phyloP scores from a whole-genome alignment of 1,140 invertebrate genomes.

The Muscidifurax raptorellus region DNA sequence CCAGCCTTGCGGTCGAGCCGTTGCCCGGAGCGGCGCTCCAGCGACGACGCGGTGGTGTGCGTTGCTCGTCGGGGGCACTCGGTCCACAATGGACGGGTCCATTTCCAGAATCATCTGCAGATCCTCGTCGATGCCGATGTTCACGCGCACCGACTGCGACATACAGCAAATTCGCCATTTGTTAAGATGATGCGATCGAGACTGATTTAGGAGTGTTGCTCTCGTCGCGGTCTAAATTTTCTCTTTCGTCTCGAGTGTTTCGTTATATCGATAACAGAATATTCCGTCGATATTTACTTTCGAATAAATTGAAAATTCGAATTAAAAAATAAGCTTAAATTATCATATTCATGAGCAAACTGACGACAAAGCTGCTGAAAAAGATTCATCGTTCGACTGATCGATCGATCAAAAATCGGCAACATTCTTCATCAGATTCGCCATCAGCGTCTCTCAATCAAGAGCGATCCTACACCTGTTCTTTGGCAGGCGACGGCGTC shows the following conservation, averaged over 20 bases:
- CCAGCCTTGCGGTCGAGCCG: conserved; percentile 69
- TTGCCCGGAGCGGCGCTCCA: conserved; percentile 57
- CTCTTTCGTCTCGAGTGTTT: no score
- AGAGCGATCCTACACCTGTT: conserved; percentile 37
- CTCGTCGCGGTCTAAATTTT: not conserved
- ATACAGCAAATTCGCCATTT: not conserved
- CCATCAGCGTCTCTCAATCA: not conserved
- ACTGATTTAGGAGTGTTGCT: not conserved
- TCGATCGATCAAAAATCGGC: not conserved
- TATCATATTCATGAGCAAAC: not conserved
- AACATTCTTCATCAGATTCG: not conserved
- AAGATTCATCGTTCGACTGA: not conserved
- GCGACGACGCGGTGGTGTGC: conserved; percentile 55
- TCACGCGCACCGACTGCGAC: conserved; percentile 71
- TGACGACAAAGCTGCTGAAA: not conserved
- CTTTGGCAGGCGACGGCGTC: not conserved
- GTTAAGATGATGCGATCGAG: not conserved
- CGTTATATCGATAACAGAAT: not conserved
- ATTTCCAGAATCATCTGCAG: conserved; percentile 80
- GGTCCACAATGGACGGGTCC: conserved; percentile 79
- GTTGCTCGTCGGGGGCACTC: conserved; percentile 62
- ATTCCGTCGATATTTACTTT: no score
- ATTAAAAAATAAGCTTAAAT: not conserved
- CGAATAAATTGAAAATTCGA: no score
- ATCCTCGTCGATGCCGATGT: conserved; percentile 79